Base-by-base conservation (phyloP, 2,888 invertebrate genomes). In the Zygaena filipendulae region DNA sequence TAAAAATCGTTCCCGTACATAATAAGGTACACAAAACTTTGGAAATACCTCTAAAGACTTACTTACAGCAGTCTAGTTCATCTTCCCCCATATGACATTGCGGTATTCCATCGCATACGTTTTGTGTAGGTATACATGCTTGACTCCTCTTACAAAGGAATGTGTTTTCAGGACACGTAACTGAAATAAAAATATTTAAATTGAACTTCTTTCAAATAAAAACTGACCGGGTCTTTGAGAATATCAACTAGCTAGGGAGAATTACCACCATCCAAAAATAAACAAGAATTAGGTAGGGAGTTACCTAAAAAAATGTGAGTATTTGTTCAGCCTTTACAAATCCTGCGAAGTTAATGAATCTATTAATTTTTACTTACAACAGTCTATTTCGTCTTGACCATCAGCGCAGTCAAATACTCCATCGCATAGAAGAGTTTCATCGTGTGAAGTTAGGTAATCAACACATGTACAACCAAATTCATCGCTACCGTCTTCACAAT, bases 401-500 rank as follows among this genome's bases (percentile, higher is more conserved):
- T 91, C 91, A 21, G 69, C 67, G 49, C 92, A 92, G 51, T 93
- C 91, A 3, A 83, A 67, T 35, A 83, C 72, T 11, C 90, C 91
- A 59, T 93, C 88, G 57, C 93, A 93, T 36, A 92, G 72, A 0
- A 87, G 77, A 5, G 72, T 61, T 7, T 83, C 75, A 35, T 77
- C 55, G 23, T 60, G 49, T 9, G 71, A 67, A 30, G 59, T 59
- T 22, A 92, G 62, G 47, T 84, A 86, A 49, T 91, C 90, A n/a
- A 68, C 75, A 51, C 92, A 92, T 1, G 80, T 81, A 52, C 93
- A 93, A 33, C 82, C 68, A 3, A 80, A 54, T 64, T 93, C 93
- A 58, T 93, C 93, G 0, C 87, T 87, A 3, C 87, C 89, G 67
- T 93, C 93, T 63, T 92, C 90, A 56, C 93, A 93, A 49, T 93